Evolutionary conservation across 2,797 vertebrate genomes (phyloP).

Genomic region (Philypnodon macrostomus): DNA sequence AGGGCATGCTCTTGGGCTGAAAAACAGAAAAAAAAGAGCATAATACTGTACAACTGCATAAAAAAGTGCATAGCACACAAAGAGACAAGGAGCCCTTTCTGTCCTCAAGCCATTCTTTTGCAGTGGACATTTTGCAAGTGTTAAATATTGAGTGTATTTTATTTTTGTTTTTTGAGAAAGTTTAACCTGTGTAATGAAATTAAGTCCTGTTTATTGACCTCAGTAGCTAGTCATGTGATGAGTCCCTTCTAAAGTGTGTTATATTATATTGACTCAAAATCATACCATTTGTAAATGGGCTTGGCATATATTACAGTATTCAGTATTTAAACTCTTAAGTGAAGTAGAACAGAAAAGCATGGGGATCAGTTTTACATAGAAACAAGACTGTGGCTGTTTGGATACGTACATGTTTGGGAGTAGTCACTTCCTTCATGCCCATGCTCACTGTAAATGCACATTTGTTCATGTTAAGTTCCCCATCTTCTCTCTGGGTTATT

Average conservation of each 20-base stretch:
- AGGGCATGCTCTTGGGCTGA: slow-evolving; percentile 26
- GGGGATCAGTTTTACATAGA: slow-evolving; percentile 27
- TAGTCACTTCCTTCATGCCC: slow-evolving; percentile 9
- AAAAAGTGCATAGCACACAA: slow-evolving; percentile 50
- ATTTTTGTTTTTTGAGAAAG: slow-evolving; percentile 47
- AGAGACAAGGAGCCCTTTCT: slow-evolving; percentile 28
- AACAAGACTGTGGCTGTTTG: slow-evolving; percentile 30
- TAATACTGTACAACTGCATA: slow-evolving; percentile 13
- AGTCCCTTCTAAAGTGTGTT: slow-evolving; percentile 68
- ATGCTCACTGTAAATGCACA: not conserved
- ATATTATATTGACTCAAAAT: slow-evolving; percentile 67
- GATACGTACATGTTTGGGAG: slow-evolving; percentile 36
- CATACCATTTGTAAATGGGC: slow-evolving; percentile 65
- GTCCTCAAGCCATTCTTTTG: slow-evolving; percentile 60
- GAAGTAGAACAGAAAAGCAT: slow-evolving; percentile 28
- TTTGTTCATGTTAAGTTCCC: slow-evolving; percentile 38
- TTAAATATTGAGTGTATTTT: slow-evolving; percentile 53
- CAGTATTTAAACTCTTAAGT: slow-evolving; percentile 63
- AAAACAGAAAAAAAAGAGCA: slow-evolving; percentile 13
- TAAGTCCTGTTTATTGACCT: slow-evolving; percentile 51
- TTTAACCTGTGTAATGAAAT: slow-evolving; percentile 58
- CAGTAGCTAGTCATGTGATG: slow-evolving; percentile 64
- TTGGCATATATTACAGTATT: slow-evolving; percentile 68
- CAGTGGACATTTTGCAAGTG: slow-evolving; percentile 69
- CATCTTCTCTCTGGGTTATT: slow-evolving; percentile 64